Base-by-base conservation (phyloP, 2,113 vertebrate species). In the Mirounga angustirostris region DNA sequence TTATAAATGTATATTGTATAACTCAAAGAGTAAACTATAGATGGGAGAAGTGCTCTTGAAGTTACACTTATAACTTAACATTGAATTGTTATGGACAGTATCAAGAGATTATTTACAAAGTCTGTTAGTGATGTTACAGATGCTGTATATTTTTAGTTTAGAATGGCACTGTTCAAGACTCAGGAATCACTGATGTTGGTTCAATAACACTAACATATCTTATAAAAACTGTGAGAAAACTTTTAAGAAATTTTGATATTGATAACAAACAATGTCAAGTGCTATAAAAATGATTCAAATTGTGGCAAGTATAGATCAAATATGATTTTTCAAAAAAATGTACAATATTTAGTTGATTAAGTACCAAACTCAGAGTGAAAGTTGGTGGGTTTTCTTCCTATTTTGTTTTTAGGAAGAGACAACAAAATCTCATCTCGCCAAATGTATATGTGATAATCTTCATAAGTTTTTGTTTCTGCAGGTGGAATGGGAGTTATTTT, bases 291-390 rank as follows among this genome's bases (percentile, higher is more conserved):
- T 63, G 19, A 87, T 73, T 74, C 33, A 81, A 16, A 52, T 8
- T 73, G 4, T 93, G 86, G 13, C 16, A 94, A 10, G 76, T 59
- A 83, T 84, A 65, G n/a, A 92, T 63, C 52, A 93, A 82, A 96
- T 3, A 30, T 33, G 7, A 83, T 83, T 95, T 93, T 67, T 93
- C 52, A 19, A 93, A 93, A 92, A 91, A 52, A 36, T 71, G 18
- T 71, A 91, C 2, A 7, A 65, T 56, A 86, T 78, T 81, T n/a
- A 61, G 40, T 74, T 91, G 30, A 50, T 63, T 15, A 74, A 61
- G 18, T 54, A 52, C 46, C 82, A 90, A 78, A 78, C 52, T 7
- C 28, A 78, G 56, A 93, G 28, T 12, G 28, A 95, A 80, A 81
- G 3, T 81, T 43, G 59, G 12, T 78, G 9, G 30, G 15, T 58